Percentiles rank a stretch among this genome's conserved stretches.
Conservation (phyloP, 2,888 invertebrate genomes). For the Melinaea marsaeus region DNA sequence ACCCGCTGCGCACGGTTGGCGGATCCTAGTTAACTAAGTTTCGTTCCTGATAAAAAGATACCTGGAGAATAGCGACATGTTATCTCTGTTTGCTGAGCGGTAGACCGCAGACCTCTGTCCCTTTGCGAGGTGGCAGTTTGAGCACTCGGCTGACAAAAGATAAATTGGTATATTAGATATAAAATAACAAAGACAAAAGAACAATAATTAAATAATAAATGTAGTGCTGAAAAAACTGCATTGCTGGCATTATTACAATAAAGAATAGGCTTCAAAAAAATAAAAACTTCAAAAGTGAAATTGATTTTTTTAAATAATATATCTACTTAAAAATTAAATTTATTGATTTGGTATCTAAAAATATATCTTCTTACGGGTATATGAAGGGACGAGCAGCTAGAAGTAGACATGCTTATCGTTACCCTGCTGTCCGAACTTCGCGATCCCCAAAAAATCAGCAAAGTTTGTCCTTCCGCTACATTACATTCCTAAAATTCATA, state of each 20-base stretch:
- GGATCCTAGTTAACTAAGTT: not conserved
- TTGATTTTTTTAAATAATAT: too few relatives aligned
- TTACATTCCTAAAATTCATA: constrained; percentile 53
- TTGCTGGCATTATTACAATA: too few relatives aligned
- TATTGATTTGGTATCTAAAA: not conserved
- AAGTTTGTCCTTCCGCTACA: constrained; percentile 58
- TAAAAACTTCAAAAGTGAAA: too few relatives aligned
- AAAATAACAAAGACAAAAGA: not conserved
- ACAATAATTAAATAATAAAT: too few relatives aligned
- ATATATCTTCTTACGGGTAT: constrained; percentile 41
- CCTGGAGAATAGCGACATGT: constrained; percentile 56
- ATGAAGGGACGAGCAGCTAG: constrained; percentile 59
- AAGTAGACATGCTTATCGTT: constrained; percentile 62
- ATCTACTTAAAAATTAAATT: not conserved
- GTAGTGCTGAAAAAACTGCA: too few relatives aligned
- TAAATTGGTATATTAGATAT: not conserved
- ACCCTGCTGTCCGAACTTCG: constrained; percentile 56
- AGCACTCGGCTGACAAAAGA: not conserved
- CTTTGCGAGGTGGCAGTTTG: constrained; percentile 30
- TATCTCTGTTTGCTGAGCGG: constrained; percentile 67
- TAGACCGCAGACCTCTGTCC: constrained; percentile 53
- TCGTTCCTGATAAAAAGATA: constrained; percentile 48
- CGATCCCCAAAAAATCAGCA: constrained; percentile 65
- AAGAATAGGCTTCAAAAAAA: too few relatives aligned
- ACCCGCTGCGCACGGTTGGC: too few relatives aligned